Conservation (phyloP, 2,888 invertebrate species). For the Amphipoea oculea region DNA sequence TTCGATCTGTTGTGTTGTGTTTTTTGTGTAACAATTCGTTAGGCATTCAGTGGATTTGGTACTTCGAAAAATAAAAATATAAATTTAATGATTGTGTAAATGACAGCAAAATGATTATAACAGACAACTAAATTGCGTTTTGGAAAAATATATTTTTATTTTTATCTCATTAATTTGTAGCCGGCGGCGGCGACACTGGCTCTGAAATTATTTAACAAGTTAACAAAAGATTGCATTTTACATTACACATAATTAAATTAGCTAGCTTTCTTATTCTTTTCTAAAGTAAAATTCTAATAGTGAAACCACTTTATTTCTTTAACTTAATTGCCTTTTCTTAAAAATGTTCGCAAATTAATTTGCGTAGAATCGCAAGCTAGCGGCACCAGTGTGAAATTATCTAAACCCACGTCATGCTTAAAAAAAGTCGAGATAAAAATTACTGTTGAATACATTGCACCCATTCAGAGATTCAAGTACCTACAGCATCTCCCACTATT, state of each 20-base stretch:
- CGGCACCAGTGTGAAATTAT: neutral
- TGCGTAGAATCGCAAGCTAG: neutral
- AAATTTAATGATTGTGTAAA: conserved; percentile 2
- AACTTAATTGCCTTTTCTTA: neutral
- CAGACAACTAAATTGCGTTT: neutral
- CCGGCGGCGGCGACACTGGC: neutral
- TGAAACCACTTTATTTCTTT: neutral
- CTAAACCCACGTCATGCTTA: neutral
- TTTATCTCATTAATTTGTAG: neutral
- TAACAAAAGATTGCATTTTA: conserved; percentile 11
- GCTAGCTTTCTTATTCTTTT: neutral
- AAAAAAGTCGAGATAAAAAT: neutral
- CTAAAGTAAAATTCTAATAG: neutral
- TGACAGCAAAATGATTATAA: neutral
- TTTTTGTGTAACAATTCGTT: neutral
- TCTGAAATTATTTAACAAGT: neutral
- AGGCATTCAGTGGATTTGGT: neutral
- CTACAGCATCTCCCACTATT: neutral
- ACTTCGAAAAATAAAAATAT: neutral
- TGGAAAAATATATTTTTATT: neutral
- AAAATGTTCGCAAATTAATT: neutral
- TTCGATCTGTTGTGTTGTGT: neutral
- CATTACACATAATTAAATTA: conserved; percentile 8
- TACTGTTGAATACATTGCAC: neutral
- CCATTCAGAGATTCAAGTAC: neutral